Conservation (phyloP, 1,140 invertebrate species). For the Gryon sp. region DNA sequence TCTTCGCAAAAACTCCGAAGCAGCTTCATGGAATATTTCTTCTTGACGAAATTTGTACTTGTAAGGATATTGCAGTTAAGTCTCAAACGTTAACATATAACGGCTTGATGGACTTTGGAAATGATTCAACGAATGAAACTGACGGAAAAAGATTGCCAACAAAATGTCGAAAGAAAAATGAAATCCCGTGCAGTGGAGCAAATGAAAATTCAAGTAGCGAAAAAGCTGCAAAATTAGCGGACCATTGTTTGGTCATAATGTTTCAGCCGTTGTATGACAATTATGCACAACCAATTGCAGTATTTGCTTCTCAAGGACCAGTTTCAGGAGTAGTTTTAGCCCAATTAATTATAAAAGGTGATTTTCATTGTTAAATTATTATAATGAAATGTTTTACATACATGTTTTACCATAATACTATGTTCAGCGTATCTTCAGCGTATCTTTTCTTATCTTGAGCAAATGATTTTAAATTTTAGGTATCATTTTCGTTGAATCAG, state of each 20-base stretch:
- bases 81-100: slow-evolving; percentile 6
- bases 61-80: slow-evolving; percentile 3
- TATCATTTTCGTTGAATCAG: slow-evolving; percentile 17
- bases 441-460: not conserved
- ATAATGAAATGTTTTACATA: no score
- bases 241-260: slow-evolving; percentile 31
- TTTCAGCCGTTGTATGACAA: slow-evolving; percentile 21
- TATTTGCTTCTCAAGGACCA: slow-evolving; percentile 33
- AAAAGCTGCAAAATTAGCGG: not conserved
- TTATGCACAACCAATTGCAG: slow-evolving; percentile 22
- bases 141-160: no score
- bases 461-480: no score
- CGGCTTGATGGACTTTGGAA: slow-evolving; percentile 14
- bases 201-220: not conserved
- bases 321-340: slow-evolving; percentile 2
- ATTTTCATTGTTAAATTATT: not conserved
- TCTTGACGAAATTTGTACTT: slow-evolving; percentile 13
- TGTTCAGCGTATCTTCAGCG: no score
- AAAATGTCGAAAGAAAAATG: not conserved
- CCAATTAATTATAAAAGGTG: slow-evolving; percentile 17
- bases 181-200: not conserved
- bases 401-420: no score
- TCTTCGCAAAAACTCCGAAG: slow-evolving; percentile 2
- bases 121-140: not conserved
- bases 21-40: slow-evolving; percentile 9